phyloP scores from a whole-genome alignment of 2,797 vertebrate genomes.

The Epinephelus coioides region DNA sequence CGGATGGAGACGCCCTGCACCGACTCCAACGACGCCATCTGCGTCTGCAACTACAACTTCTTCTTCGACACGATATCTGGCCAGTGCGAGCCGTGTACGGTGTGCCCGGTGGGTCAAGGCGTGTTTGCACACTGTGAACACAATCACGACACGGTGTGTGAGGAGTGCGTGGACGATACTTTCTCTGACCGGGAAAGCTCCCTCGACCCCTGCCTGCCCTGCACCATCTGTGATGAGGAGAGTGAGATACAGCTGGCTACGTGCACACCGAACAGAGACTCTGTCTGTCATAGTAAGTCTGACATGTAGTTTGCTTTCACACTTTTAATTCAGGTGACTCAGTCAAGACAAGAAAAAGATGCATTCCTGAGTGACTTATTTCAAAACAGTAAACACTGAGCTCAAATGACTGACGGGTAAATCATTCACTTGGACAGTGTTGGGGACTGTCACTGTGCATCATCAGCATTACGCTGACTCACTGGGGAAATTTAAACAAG shows the following conservation, averaged over 20 bases:
- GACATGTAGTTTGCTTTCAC: neutral
- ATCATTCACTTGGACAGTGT: neutral
- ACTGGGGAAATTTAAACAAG: neutral
- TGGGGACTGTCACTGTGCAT: neutral
- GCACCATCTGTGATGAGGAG: constrained; percentile 93
- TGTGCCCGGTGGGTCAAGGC: constrained; percentile 90
- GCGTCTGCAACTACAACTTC: constrained; percentile 91
- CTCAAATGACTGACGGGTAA: neutral
- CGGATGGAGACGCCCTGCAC: constrained; percentile 95
- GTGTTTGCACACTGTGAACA: constrained; percentile 88
- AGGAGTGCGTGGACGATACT: constrained; percentile 91
- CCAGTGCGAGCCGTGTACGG: constrained; percentile 86
- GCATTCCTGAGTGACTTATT: too few species aligned
- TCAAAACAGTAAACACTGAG: too few species aligned
- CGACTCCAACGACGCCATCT: constrained; percentile 93
- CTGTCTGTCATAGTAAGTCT: constrained; percentile 89
- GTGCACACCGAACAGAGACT: constrained; percentile 88
- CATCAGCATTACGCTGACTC: neutral
- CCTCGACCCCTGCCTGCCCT: constrained; percentile 96
- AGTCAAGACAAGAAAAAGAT: too few species aligned
- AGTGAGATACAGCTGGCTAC: constrained; percentile 81
- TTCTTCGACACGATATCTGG: constrained; percentile 77
- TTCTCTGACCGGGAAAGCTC: constrained; percentile 94
- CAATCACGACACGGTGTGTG: constrained; percentile 91
- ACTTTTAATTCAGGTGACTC: too few species aligned